phyloP scores from a whole-genome alignment of 2,888 invertebrate species.

The Leptopterna dolabrata region DNA sequence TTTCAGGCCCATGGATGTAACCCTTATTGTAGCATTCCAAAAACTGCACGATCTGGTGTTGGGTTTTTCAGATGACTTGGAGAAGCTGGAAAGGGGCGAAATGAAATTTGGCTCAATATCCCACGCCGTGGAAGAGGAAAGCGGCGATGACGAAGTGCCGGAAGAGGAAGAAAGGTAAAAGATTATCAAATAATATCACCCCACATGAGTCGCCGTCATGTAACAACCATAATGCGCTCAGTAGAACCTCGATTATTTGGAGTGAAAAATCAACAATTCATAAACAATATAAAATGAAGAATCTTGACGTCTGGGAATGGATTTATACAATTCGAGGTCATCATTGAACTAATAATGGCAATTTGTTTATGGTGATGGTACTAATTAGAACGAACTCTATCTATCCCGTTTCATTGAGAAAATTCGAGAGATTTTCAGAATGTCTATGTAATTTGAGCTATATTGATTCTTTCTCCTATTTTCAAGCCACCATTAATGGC shows the following conservation, averaged over 20 bases:
- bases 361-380: too few relatives aligned
- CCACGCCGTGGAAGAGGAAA: constrained; percentile 71
- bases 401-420: too few relatives aligned
- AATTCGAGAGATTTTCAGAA: too few relatives aligned
- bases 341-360: too few relatives aligned
- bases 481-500: background rate
- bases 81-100: constrained; percentile 86
- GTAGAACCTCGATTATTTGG: background rate
- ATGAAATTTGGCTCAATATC: constrained; percentile 72
- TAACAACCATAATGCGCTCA: background rate
- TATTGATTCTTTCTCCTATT: background rate
- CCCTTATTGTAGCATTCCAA: too few relatives aligned
- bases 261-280: background rate
- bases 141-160: constrained; percentile 62
- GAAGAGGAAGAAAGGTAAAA: constrained; percentile 52
- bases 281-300: too few relatives aligned
- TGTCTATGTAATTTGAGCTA: too few relatives aligned
- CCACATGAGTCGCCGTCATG: background rate
- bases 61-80: constrained; percentile 75
- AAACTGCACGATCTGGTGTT: too few relatives aligned
- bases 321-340: too few relatives aligned
- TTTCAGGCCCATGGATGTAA: too few relatives aligned
- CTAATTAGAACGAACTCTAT: too few relatives aligned
- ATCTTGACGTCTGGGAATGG: too few relatives aligned
- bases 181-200: background rate